These are phyloP conservation scores for Rhabdornis inornatus DNA, from an alignment of 2,113 vertebrate genomes.

Conservation along the genomic window DNA sequence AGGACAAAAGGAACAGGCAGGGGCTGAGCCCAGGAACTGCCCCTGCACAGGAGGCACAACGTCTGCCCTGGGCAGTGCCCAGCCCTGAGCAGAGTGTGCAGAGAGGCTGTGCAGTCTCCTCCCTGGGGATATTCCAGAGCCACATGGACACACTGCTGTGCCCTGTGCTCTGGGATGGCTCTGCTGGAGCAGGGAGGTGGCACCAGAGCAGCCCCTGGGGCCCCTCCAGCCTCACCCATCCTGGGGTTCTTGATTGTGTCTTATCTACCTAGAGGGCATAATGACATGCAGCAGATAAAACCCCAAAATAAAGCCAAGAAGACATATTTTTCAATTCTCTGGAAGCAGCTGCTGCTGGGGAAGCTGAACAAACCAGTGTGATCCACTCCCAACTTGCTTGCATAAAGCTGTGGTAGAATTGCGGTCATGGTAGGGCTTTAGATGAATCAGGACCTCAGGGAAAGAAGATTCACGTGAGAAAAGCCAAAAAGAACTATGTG, in stretches of 20 bases:
- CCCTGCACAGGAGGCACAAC: neutral
- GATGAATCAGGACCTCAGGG: neutral
- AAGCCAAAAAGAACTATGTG: neutral
- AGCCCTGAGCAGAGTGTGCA: neutral
- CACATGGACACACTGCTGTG: neutral
- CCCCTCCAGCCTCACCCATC: neutral
- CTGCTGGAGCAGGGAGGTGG: neutral
- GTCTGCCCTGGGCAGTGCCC: neutral
- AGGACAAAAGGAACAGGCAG: rapidly evolving
- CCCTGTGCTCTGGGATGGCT: neutral
- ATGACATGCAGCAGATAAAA: neutral
- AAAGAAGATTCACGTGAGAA: neutral
- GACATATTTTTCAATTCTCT: neutral
- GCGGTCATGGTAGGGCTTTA: neutral
- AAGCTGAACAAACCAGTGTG: neutral
- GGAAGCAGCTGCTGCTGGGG: neutral
- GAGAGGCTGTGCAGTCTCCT: neutral
- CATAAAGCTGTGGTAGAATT: neutral
- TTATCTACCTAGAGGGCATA: neutral
- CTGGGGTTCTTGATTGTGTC: rapidly evolving
- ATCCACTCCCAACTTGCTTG: rapidly evolving
- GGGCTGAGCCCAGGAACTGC: neutral
- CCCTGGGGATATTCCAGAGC: neutral
- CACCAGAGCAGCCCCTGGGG: neutral
- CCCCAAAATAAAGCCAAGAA: neutral